Evolutionary conservation across 1,140 invertebrate species (phyloP), one percentile per base, ranked within the genome.

Genomic region (Cyclina sinensis): DNA sequence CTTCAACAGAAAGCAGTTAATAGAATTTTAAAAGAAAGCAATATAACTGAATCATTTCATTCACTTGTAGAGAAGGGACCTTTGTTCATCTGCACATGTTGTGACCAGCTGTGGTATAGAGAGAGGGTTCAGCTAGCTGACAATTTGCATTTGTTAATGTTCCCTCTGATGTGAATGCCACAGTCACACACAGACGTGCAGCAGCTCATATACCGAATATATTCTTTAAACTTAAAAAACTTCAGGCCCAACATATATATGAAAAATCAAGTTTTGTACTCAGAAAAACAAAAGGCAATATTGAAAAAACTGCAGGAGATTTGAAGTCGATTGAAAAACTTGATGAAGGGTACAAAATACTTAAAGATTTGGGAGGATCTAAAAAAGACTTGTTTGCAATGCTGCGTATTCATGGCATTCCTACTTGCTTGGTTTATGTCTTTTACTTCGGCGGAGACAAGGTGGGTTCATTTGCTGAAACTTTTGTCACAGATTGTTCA

Each of bases 371-470:
- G 16, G 21, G 83, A n/a, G 83, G 84, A 35, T 86, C 84, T 5
- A 57, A 73, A 79, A 83, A 57, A 59, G 89, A 90, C 30, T 12
- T 74, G 18, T 87, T 86, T 39, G 82, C 84, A 14, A 83, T 84
- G 74, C 82, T 90, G 18, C 16, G 59, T 16, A 43, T 84, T 24
- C 51, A 85, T n/a, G 85, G 86, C 32, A 70, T 76, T 39, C 78
- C 59, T 7, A 90, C n/a, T n/a, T n/a, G n/a, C 89, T 24, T 87
- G 65, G 48, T 90, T 90, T 35, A 54, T 87, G 43, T 83, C 89
- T 74, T 90, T 90, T 57, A 86, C 89, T 16, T 78, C 78, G 12
- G 89, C 89, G 30, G 89, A 90, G 32, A 57, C 78, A 16, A 46
- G 30, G 37, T 88, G 86, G 86, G 74, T 24, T 12, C 35, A 87